Conservation (phyloP, 2,797 vertebrate genomes). For the Xiphophorus birchmanni region DNA sequence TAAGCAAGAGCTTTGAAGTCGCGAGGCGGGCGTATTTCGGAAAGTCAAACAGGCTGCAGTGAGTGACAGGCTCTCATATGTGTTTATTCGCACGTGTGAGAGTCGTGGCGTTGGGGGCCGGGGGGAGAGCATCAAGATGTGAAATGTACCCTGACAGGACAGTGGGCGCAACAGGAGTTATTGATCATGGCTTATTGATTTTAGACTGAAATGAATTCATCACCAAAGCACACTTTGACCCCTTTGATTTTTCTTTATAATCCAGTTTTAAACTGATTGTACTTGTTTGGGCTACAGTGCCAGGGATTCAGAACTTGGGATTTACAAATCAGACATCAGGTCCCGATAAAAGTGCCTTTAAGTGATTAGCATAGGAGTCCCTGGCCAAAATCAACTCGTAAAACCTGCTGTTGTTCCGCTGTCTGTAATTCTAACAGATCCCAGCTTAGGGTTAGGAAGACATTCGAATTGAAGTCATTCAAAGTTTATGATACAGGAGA, state of each 20-base stretch:
- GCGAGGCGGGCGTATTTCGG: constrained; percentile 20
- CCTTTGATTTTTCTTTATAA: neutral
- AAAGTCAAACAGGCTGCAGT: constrained; percentile 42
- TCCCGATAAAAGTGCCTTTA: neutral
- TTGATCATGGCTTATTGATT: constrained; percentile 19
- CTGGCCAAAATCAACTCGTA: neutral
- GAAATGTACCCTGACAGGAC: constrained; percentile 1
- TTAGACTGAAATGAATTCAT: constrained; percentile 18
- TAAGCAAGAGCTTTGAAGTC: constrained; percentile 15
- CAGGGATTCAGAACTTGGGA: neutral
- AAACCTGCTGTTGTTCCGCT: neutral
- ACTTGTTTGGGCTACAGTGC: neutral
- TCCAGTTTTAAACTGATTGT: neutral
- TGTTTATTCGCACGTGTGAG: constrained; percentile 35
- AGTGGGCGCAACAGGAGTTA: constrained; percentile 5
- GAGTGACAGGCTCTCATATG: constrained; percentile 23
- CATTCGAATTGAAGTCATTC: neutral
- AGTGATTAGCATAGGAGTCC: neutral
- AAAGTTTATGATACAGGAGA: neutral
- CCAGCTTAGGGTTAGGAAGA: neutral
- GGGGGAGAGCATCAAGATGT: constrained; percentile 26
- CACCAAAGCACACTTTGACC: neutral
- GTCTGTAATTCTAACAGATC: neutral
- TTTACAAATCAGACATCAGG: neutral
- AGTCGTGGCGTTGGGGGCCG: constrained; percentile 21